A percentile compares a stretch with the other conserved stretches of the same genome.
Evolutionary conservation across 2,888 invertebrate species (phyloP).

Genomic region (Pristionchus entomophagus): DNA sequence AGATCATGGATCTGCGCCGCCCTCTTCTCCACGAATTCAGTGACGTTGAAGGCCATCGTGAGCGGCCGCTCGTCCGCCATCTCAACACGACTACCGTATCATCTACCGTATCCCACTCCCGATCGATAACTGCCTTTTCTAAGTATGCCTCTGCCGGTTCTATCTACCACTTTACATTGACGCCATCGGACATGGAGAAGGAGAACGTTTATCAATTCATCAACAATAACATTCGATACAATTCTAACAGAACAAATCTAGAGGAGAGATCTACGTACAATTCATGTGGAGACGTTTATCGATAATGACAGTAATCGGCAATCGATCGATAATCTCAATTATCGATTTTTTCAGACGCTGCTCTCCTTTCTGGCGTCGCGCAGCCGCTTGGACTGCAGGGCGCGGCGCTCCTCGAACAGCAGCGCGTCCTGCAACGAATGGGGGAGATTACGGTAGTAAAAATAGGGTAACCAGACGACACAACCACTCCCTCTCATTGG

Average conservation of each 20-base stretch:
- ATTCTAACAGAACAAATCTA: conserved; percentile 24
- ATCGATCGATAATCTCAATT: conserved; percentile 11
- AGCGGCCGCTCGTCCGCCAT: neutral
- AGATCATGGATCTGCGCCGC: conserved; percentile 58
- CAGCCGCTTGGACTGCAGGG: conserved; percentile 58
- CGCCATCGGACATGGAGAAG: neutral
- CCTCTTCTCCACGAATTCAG: conserved; percentile 54
- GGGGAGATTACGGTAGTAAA: neutral
- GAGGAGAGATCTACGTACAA: conserved; percentile 34
- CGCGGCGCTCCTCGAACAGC: conserved; percentile 67
- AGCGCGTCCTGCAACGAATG: conserved; percentile 56
- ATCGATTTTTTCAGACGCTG: conserved; percentile 32
- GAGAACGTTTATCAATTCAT: neutral
- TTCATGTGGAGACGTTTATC: neutral
- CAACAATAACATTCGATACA: conserved; percentile 21
- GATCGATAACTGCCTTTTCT: neutral
- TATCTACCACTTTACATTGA: conserved; percentile 5
- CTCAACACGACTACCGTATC: conserved; percentile 5
- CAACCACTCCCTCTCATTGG: too few species aligned
- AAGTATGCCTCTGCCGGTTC: neutral
- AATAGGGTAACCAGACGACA: neutral
- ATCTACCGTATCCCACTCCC: neutral
- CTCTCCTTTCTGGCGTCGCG: conserved; percentile 53
- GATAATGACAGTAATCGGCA: neutral
- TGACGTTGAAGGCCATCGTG: conserved; percentile 50